Base-by-base conservation (phyloP, 2,113 vertebrate species). In the Rousettus leschenaultii region DNA sequence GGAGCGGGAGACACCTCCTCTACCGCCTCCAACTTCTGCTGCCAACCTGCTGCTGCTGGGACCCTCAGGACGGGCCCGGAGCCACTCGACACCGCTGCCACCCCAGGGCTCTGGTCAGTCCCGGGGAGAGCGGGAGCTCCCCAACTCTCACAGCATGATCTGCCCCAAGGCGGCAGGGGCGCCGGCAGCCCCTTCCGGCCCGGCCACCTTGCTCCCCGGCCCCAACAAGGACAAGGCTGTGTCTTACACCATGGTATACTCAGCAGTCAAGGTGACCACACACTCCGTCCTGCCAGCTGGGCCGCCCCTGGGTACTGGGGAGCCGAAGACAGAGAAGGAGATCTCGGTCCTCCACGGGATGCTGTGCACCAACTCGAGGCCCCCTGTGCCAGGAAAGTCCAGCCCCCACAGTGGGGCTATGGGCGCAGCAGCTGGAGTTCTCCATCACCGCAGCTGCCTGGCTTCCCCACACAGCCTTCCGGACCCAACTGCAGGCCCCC, bases 1-100 rank as follows among this genome's bases (percentile, higher is more conserved):
- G 96, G 97, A 97, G 48, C 91, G 96, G 79, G 98, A 99, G 95
- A 98, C 95, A 30, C 97, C 97, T 90, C 97, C 97, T 91, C 93
- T 86, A 26, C 97, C 95, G 13, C 96, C 97, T 55, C 97, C 90
- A 1, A 96, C 97, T 94, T 95, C 97, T 66, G 89, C 96, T 40
- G 97, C 96, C 94, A 96, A 98, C 97, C 98, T 99, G 96, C 94
- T 97, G 85, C 98, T 97, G 86, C 97, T 98, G 98, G 99, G 13
- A 98, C 99, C 92, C 96, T 99, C 63, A 51, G 99, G 95, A 96
- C 98, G 99, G 57, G 99, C 99, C 33, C 98, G 99, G 91, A 99
- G 99, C 98, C 99, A 99, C 98, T 99, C 99, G 0, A 99, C 99
- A 0, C 99, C 99, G 0, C 98, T 99, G 94, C 99, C 99, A 22